These are phyloP conservation scores for Pseudotriccus pelzelni DNA, from an alignment of 2,797 vertebrate species.

Conservation along the genomic window DNA sequence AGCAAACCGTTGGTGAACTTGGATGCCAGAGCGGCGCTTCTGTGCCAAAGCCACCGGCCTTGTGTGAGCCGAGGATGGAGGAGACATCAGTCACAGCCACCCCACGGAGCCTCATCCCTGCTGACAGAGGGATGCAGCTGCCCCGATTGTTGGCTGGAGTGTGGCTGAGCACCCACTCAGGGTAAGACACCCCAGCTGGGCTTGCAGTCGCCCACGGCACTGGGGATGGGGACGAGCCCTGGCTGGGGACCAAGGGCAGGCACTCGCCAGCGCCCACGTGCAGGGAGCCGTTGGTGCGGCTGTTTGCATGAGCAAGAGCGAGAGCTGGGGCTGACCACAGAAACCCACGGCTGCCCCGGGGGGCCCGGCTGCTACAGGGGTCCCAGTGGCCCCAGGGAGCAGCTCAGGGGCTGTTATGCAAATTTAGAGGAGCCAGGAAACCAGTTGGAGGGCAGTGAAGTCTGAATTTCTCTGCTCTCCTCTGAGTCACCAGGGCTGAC, in stretches of 20 bases:
- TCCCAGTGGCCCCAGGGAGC: not conserved
- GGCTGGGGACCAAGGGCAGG: not conserved
- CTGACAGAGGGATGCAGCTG: not conserved
- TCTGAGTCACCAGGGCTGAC: not conserved
- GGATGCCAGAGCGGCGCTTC: rapidly evolving
- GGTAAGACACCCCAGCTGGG: rapidly evolving
- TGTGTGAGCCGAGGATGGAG: not conserved
- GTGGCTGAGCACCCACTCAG: not conserved
- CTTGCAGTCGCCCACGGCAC: rapidly evolving
- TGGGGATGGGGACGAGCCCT: not conserved
- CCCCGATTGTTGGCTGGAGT: not conserved
- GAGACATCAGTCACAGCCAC: not conserved
- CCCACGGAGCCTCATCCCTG: not conserved
- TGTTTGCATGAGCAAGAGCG: not conserved
- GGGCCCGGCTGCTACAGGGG: rapidly evolving
- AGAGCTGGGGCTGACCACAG: not conserved
- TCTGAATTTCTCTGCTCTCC: not conserved
- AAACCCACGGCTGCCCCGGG: rapidly evolving
- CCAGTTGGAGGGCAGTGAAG: not conserved
- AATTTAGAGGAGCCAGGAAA: not conserved
- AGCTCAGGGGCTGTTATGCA: not conserved
- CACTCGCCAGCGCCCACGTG: not conserved
- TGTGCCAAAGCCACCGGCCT: not conserved
- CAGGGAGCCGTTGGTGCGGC: not conserved
- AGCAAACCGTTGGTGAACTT: not conserved